A percentile compares a stretch with the other conserved stretches of the same genome.
Evolutionary conservation across 2,113 vertebrate species (phyloP).

Genomic region (Pelvicachromis taeniatus): DNA sequence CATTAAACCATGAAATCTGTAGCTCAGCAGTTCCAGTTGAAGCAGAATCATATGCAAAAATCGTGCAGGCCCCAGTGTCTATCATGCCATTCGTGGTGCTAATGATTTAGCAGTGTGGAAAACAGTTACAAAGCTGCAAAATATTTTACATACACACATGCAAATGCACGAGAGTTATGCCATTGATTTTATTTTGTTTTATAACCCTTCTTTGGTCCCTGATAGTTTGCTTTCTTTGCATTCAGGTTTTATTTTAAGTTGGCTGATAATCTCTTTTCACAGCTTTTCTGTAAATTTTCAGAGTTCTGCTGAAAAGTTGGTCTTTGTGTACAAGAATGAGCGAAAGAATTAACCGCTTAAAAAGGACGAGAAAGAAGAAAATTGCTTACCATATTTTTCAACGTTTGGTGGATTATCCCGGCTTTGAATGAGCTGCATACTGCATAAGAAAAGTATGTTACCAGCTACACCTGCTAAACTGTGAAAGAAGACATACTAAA

Average conservation of each 20-base stretch:
- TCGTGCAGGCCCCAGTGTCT: not conserved
- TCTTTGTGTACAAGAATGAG: not conserved
- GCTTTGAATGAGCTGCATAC: constrained; percentile 19
- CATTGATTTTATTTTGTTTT: not conserved
- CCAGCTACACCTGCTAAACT: constrained; percentile 8
- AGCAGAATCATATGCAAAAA: not conserved
- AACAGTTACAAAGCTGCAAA: not conserved
- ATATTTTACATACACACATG: not conserved
- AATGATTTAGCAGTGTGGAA: constrained; percentile 1
- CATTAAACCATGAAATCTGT: constrained; percentile 1
- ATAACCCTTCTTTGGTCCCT: not conserved
- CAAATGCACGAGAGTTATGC: not conserved
- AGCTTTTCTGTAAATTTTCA: not conserved
- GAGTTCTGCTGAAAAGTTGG: not conserved
- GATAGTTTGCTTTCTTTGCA: not conserved
- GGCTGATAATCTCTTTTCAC: not conserved
- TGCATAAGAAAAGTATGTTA: not conserved
- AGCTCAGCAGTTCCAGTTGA: not conserved
- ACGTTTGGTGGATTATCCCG: not conserved
- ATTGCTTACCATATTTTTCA: constrained; percentile 25
- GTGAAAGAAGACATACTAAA: not conserved
- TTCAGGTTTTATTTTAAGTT: not conserved
- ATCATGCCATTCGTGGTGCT: not conserved
- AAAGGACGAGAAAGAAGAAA: not conserved
- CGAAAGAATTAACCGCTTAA: not conserved